A percentile compares a stretch with the other conserved stretches of the same genome.
Conservation (phyloP, 2,888 invertebrate species). For the Ennomos erosarius region DNA sequence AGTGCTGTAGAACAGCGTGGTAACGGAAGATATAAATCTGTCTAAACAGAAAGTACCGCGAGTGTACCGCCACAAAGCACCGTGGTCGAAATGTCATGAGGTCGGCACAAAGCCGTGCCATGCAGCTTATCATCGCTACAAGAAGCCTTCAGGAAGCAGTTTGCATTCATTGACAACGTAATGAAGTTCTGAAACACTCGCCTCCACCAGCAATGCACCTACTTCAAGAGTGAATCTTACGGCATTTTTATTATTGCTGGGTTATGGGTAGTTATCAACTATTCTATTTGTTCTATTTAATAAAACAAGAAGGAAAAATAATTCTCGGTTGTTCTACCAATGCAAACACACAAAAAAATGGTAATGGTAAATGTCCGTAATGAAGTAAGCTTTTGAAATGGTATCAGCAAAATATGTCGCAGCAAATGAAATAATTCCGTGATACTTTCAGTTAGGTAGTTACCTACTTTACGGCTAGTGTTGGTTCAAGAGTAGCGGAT, state of each 20-base stretch:
- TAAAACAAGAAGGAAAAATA: too few relatives aligned
- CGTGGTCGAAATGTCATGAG: slow-evolving; percentile 51
- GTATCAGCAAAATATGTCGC: slow-evolving; percentile 5
- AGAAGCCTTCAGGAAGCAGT: slow-evolving; percentile 35
- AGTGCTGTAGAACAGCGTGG: slow-evolving; percentile 43
- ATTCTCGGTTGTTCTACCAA: too few relatives aligned
- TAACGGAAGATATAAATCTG: slow-evolving; percentile 65
- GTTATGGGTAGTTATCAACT: too few relatives aligned
- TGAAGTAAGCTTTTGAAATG: neutral
- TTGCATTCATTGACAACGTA: slow-evolving; percentile 52
- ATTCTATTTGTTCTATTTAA: too few relatives aligned
- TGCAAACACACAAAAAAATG: too few relatives aligned
- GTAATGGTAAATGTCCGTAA: too few relatives aligned
- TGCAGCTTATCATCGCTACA: slow-evolving; percentile 46
- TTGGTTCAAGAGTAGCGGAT: slow-evolving; percentile 7
- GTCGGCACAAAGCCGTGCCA: slow-evolving; percentile 44
- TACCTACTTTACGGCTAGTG: slow-evolving; percentile 8
- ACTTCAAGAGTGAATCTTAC: neutral
- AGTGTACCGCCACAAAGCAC: slow-evolving; percentile 43
- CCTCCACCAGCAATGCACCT: neutral
- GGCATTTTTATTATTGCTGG: neutral
- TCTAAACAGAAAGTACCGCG: slow-evolving; percentile 54
- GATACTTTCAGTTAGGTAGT: slow-evolving; percentile 17
- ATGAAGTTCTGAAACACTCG: slow-evolving; percentile 24
- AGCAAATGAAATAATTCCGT: slow-evolving; percentile 15